Evolutionary conservation across 2,113 vertebrate species (phyloP), one percentile per base, ranked within the genome.

Genomic region (Upupa epops): DNA sequence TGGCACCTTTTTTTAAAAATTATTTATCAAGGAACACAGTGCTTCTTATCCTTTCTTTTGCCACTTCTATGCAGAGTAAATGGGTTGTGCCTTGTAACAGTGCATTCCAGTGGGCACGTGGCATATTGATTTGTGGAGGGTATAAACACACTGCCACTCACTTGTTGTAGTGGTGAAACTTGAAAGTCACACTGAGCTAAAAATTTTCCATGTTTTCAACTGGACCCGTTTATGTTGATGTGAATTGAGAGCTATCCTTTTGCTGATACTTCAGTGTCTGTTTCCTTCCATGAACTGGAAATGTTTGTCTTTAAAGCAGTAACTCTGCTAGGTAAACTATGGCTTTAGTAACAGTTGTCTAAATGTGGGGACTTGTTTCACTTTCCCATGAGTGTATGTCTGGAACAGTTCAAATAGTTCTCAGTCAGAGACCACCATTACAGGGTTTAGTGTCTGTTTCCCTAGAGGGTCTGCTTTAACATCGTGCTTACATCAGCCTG

Each of bases 11-110:
- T 83, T 60, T 65, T 17, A 74, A 28, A 14, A 91, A 89, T 89
- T 66, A 81, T 91, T 97, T 84, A 73, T 26, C 90, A 59, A 85
- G 55, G 49, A 91, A 46, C 71, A 28, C 46, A 51, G 36, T 84
- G n/a, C 20, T 70, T 60, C 48, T 96, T 72, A 75, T 82, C 70
- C 51, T 96, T 86, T 52, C 46, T 59, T n/a, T 49, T 61, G 66
- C 65, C 52, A 31, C 22, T 79, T 92, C 66, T 55, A 64, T 1
- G 6, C 22, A 31, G 40, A 58, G 63, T 37, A 87, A 91, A 84
- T 69, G 91, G 72, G 13, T 84, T 95, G 40, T 96, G 77, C 73
- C 86, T 88, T 88, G 52, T 86, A 79, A 91, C 73, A 92, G 74
- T 52, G 51, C 56, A 59, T 24, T 68, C 83, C 8, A 31, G 16